Evolutionary conservation across 2,113 vertebrate genomes (phyloP), one percentile per base, ranked within the genome.

Genomic region (Gnathonemus echidnorhynchus): DNA sequence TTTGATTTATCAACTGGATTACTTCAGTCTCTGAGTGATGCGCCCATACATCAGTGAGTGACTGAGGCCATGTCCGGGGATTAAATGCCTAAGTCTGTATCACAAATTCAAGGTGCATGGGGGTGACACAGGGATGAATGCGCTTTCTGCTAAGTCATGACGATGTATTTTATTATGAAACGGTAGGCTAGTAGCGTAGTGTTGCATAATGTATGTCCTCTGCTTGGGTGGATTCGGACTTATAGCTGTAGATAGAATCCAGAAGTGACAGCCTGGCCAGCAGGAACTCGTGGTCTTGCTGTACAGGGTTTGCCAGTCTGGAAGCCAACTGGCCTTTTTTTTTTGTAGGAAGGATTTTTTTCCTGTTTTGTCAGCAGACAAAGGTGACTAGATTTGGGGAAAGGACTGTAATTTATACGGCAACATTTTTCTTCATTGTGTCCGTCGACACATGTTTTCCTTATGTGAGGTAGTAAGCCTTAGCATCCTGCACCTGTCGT

Each of bases 1-100:
- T 87, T 87, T 87, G 86, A 87, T 53, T 87, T 87, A 87, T 56
- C 5, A 27, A 17, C 45, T 31, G 85, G 21, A 50, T 86, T 86
- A 50, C 31, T 87, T 52, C 11, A 87, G 8, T 87, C 49, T 53
- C 86, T 31, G n/a, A 35, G 49, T n/a, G 27, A 50, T 87, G 50
- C 17, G 0, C 6, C 49, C 27, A 39, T 87, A 53, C 46, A 86
- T 48, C 84, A 86, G 19, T 4, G 45, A 27, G 48, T 31, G 48
- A 86, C 84, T 48, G 39, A n/a, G 19, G 84, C n/a, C 84, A 50
- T 49, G 83, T 85, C 83, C 83, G 11, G 45, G 46, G 39, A 85
- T 50, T 86, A 15, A 48, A 87, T 21, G 50, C 86, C 86, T 35
- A 87, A 31, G 50, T 87, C 48, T 4, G 49, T 80, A 87, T 87